phyloP scores from a whole-genome alignment of 2,797 vertebrate species.

The Pipistrellus nathusii region DNA sequence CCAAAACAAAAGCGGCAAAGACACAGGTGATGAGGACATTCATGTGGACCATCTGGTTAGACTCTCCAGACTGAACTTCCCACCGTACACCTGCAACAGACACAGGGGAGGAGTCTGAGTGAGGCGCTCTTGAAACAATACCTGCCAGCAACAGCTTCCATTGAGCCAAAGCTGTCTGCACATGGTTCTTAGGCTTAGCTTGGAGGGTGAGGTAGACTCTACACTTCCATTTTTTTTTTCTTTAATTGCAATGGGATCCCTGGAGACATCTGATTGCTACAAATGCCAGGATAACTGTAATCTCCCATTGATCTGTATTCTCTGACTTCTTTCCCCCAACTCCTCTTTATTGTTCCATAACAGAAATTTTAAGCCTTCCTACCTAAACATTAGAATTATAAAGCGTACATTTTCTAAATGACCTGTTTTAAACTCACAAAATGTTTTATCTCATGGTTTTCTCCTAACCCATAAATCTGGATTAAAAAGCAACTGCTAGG shows the following conservation, averaged over 20 bases:
- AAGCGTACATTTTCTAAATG: conserved; percentile 76
- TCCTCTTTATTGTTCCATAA: conserved; percentile 64
- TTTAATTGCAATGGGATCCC: not conserved
- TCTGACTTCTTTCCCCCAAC: not conserved
- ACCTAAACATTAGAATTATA: conserved; percentile 84
- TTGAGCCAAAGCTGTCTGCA: not conserved
- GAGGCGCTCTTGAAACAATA: not conserved
- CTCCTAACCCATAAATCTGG: conserved; percentile 82
- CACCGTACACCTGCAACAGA: conserved; percentile 95
- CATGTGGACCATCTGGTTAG: conserved; percentile 99
- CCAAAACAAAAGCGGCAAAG: conserved; percentile 96
- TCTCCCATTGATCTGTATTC: not conserved
- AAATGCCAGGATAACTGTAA: not conserved
- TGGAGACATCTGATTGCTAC: conserved; percentile 2
- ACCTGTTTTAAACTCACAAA: conserved; percentile 83
- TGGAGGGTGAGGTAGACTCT: not conserved
- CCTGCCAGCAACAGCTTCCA: not conserved
- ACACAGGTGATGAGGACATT: conserved; percentile 99
- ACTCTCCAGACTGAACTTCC: conserved; percentile 96
- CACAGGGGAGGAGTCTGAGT: conserved; percentile 36
- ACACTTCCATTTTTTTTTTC: not conserved
- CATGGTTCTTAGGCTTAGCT: conserved; percentile 10
- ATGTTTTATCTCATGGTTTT: conserved; percentile 79
- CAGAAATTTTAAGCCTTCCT: conserved; percentile 82
- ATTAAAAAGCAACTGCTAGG: conserved; percentile 73